Conservation (phyloP, 2,888 invertebrate species). For the Lagria hirta region DNA sequence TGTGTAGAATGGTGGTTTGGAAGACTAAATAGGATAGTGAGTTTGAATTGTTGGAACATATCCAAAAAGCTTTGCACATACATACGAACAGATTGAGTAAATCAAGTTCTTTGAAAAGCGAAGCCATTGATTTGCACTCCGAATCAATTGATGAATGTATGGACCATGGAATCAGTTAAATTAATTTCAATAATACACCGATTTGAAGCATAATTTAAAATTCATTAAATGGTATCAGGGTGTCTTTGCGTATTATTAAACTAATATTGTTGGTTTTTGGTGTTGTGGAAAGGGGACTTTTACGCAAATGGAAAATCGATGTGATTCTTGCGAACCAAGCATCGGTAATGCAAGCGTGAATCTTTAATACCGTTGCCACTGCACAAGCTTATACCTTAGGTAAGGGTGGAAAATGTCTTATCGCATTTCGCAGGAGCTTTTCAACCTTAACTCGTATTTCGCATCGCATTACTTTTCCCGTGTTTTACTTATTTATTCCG, state of each 20-base stretch:
- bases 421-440: conserved; percentile 41
- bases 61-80: too few species aligned
- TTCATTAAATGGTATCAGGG: conserved; percentile 17
- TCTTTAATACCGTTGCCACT: conserved; percentile 38
- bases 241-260: conserved; percentile 19
- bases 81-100: too few species aligned
- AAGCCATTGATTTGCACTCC: too few species aligned
- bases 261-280: conserved; percentile 15
- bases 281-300: conserved; percentile 20
- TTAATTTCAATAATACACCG: too few species aligned
- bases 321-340: conserved; percentile 31
- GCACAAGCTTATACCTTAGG: conserved; percentile 29
- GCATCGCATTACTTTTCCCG: conserved; percentile 36
- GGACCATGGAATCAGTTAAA: too few species aligned
- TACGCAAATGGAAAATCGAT: conserved; percentile 41
- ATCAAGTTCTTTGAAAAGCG: too few species aligned
- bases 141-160: too few species aligned
- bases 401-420: conserved; percentile 36
- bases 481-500: conserved; percentile 42
- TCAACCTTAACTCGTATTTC: conserved; percentile 35
- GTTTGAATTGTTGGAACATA: too few species aligned
- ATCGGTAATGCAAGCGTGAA: conserved; percentile 40
- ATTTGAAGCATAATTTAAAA: conserved; percentile 25
- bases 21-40: too few species aligned
- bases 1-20: too few species aligned